Evolutionary conservation across 35 echinoderm and acorn worm genomes (phyloP), one percentile per base, ranked within the genome.

Genomic region (Apostichopus japonicus): DNA sequence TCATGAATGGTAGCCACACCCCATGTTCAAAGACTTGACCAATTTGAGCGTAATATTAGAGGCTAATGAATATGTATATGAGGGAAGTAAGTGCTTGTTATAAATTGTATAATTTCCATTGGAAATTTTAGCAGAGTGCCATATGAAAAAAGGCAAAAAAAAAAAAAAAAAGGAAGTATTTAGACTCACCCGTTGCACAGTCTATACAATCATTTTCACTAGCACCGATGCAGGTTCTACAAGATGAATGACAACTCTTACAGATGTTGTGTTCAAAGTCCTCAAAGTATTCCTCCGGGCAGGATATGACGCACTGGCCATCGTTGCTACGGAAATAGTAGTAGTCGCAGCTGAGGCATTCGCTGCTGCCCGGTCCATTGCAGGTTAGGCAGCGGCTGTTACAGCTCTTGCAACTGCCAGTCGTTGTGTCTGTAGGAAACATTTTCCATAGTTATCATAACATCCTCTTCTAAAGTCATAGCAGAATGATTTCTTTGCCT

Each of bases 221-320:
- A 10, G 56, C 16, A 33, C 33, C 86, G n/a, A 75, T 65, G 62
- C 86, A 89, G 10, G 86, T 65, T n/a, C 51, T 15, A 27, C 86
- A 89, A 44, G 86, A 89, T 6, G 19, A 19, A 63, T 89, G 86
- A 51, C 86, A 89, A 27, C 7, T 15, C 53, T 89, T 33, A 54
- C 86, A 89, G 14, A 72, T 63, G 15, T 89, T 89, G 17, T 65
- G 86, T 75, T 89, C 86, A 72, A 89, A 89, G 67, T 89, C 86
- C 51, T 89, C 86, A 53, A 62, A 89, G 33, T 51, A 89, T 3
- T 25, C 63, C 9, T 72, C 86, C 6, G 86, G 86, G 72, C 86
- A 89, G 25, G 14, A 65, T 59, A 51, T 89, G 57, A 24, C 59
- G 53, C 86, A 89, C 15, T 59, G 15, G 11, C 62, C 63, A 25